Evolutionary conservation across 2,113 vertebrate genomes (phyloP), one percentile per base, ranked within the genome.

Genomic region (Alethe diademata): DNA sequence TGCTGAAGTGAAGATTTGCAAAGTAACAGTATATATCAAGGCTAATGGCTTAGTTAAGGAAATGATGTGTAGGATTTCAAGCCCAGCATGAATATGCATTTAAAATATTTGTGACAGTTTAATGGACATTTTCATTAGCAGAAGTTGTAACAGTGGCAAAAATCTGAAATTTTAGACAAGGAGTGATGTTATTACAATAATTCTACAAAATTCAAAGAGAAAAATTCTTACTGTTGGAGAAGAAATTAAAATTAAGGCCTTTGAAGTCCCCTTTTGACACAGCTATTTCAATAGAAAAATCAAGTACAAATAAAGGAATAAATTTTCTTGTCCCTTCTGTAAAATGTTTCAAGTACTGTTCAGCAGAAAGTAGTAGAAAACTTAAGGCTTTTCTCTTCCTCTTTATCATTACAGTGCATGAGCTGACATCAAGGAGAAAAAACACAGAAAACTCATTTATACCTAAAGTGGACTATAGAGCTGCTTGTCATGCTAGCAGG

Each of bases 1-100:
- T 88, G 76, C 79, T 83, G 62, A 93, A 95, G 81, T 23, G 31
- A 90, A 93, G 75, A 92, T 73, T 78, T 83, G 69, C 48, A 80
- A 88, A 93, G 71, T 80, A 92, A 88, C 38, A 73, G 54, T 78
- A 85, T 66, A 47, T 73, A 79, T 56, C 90, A 54, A 38, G 51
- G 58, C 67, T 90, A 94, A 94, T 67, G 51, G 60, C 47, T 83
- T 78, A 51, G 57, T 88, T 94, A 80, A 70, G 82, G 64, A 96
- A 95, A 76, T 16, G 2, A 88, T 35, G 72, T 51, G 36, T 40
- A 74, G 69, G n/a, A 74, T 92, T 90, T 92, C 74, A 78, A 94
- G 64, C n/a, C 28, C 40, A 71, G 74, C 48, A 50, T 90, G 92
- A 96, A 95, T 80, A 93, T 45, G 28, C 51, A 90, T 88, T 83